Percentiles rank a stretch among this genome's conserved stretches.
These are phyloP conservation scores for Kuschelorhynchus macadamiae DNA, from an alignment of 2,888 invertebrate species.

Conservation along the genomic window DNA sequence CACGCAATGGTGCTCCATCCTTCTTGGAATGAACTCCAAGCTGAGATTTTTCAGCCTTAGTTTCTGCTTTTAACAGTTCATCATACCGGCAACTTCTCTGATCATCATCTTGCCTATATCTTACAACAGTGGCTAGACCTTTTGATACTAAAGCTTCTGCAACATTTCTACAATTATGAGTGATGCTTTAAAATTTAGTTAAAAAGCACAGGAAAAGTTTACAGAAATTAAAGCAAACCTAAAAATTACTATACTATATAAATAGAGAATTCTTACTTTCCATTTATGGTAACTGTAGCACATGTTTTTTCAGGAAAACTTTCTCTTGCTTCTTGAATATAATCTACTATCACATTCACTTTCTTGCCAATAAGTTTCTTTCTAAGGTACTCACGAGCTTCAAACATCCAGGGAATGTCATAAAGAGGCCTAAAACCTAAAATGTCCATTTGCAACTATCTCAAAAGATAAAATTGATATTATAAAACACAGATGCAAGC, in stretches of 20 bases:
- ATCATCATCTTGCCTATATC: conserved; percentile 96
- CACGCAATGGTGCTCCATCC: conserved; percentile 85
- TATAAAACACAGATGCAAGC: not conserved
- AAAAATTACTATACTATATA: too few species aligned
- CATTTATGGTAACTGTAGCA: conserved; percentile 90
- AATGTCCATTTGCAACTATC: not conserved
- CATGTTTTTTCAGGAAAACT: conserved; percentile 96
- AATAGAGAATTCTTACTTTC: conserved; percentile 75
- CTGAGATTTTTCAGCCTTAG: conserved; percentile 89
- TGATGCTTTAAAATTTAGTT: not conserved
- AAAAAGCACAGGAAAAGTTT: too few species aligned
- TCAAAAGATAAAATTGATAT: not conserved
- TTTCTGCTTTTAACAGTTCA: conserved; percentile 91
- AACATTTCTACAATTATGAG: conserved; percentile 78
- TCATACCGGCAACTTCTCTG: conserved; percentile 96
- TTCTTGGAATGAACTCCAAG: conserved; percentile 91
- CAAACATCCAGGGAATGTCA: conserved; percentile 99
- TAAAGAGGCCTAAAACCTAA: conserved; percentile 87
- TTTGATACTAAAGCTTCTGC: conserved; percentile 94
- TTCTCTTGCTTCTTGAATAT: conserved; percentile 95
- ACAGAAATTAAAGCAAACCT: too few species aligned
- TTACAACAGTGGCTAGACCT: conserved; percentile 93
- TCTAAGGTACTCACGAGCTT: conserved; percentile 96
- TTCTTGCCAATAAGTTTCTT: conserved; percentile 96
- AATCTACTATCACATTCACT: conserved; percentile 93